Conservation (phyloP, 2,113 vertebrate species). For the Gnathonemus echidnorhynchus region DNA sequence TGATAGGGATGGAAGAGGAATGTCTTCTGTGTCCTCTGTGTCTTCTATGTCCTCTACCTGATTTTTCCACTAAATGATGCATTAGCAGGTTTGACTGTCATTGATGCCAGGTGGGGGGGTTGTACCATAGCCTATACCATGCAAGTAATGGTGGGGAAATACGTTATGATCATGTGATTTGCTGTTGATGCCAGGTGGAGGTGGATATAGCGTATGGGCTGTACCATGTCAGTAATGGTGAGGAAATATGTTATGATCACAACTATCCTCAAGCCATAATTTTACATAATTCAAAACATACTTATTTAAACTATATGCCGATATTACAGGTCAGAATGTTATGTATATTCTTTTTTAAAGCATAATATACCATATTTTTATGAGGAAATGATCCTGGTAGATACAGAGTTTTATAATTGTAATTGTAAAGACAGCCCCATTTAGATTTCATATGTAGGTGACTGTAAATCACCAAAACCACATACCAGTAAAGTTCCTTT, state of each 20-base stretch:
- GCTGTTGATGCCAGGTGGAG: not conserved
- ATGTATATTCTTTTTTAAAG: not conserved
- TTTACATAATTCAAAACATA: not conserved
- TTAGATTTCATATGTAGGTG: not conserved
- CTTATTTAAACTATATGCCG: not conserved
- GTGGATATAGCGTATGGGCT: not conserved
- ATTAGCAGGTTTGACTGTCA: not conserved
- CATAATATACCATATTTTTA: not conserved
- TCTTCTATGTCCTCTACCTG: not conserved
- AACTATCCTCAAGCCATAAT: not conserved
- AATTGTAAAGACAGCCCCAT: not conserved
- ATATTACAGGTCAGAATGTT: not conserved
- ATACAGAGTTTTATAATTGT: not conserved
- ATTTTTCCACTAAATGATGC: not conserved
- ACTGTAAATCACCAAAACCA: not conserved
- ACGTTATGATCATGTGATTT: not conserved
- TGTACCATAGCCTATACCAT: not conserved
- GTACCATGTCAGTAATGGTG: not conserved
- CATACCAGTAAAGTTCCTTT: not conserved
- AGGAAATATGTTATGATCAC: not conserved
- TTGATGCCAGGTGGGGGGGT: not conserved
- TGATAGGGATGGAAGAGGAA: not conserved
- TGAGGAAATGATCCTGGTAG: not conserved
- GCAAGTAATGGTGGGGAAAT: not conserved
- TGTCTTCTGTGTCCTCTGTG: not conserved